Conservation (phyloP, 2,888 invertebrate species). For the Thumatha senex region DNA sequence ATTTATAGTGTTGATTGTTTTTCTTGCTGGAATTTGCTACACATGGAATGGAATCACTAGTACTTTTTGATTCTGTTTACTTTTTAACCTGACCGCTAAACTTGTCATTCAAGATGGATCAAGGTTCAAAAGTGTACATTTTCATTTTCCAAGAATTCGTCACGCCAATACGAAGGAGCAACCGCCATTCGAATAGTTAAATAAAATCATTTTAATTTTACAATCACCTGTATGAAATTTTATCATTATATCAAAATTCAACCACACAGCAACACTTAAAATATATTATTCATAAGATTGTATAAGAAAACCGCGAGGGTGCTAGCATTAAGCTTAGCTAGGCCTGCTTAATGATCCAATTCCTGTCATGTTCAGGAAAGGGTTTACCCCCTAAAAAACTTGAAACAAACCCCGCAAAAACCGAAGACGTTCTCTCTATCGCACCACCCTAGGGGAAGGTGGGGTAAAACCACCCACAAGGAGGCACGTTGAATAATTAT, state of each 20-base stretch:
- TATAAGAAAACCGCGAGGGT: conserved; percentile 52
- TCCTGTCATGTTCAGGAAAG: conserved; percentile 84
- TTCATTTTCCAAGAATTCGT: too few species aligned
- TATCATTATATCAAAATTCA: conserved; percentile 25
- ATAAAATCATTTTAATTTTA: too few species aligned
- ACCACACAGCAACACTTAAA: conserved; percentile 30
- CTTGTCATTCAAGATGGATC: too few species aligned
- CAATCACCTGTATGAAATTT: conserved; percentile 2
- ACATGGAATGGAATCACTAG: too few species aligned
- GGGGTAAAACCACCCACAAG: conserved; percentile 53
- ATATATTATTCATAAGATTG: conserved; percentile 52
- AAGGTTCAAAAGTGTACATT: too few species aligned
- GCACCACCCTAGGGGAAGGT: conserved; percentile 48
- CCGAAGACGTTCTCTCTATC: conserved; percentile 79
- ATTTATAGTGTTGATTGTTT: too few species aligned
- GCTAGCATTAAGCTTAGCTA: conserved; percentile 73
- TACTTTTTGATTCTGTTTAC: too few species aligned
- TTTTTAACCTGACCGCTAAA: too few species aligned
- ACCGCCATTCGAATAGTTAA: too few species aligned
- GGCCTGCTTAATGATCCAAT: conserved; percentile 83
- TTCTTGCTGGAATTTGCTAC: too few species aligned
- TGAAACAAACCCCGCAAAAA: conserved; percentile 83
- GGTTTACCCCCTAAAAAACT: conserved; percentile 83
- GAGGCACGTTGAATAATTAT: conserved; percentile 78
- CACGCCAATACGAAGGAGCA: too few species aligned